Evolutionary conservation across 1,140 invertebrate genomes (phyloP), one percentile per base, ranked within the genome.

Genomic region (Drosophila miranda): DNA sequence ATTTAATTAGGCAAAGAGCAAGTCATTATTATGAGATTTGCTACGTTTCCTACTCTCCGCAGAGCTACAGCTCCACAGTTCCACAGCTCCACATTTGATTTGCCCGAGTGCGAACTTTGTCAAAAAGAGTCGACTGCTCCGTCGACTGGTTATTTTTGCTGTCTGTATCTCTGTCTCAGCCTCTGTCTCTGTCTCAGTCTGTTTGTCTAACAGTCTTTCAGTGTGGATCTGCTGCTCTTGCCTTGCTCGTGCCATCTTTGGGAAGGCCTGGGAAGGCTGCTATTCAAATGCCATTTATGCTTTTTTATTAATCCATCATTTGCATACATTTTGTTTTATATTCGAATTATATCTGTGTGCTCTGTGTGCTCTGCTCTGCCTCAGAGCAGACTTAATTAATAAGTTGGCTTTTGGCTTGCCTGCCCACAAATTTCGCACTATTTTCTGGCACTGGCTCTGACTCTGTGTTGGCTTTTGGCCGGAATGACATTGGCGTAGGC

Each of bases 261-360:
- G 70, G 19, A 28, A 16, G n/a, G 49, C 30, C 19, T 59, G 61
- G 34, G 63, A 56, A 68, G 59, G 42, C 61, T 59, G 59, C 74
- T 56, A 87, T 87, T 87, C 82, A 82, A 87, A 87, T 87, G 82
- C 75, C 82, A 87, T 87, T 87, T 88, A 83, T 60, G 78, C 63
- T 71, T 86, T 68, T 81, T 62, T 78, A 66, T 61, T 73, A 76
- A 78, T 82, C 67, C 59, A 78, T 82, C 58, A 86, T 86, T 86
- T 86, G 82, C 82, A 86, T 86, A 86, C 26, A 86, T 72, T 70
- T 64, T 70, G 81, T 70, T 86, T 86, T 81, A 77, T 60, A 66
- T 66, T 16, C 52, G 30, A 30, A 23, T 61, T 61, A 61, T 74
- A 54, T 58, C 62, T 74, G 67, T 48, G 19, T 42, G 64, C 53